Conservation (phyloP, 1,140 invertebrate genomes). For the Zaprionus camerounensis region DNA sequence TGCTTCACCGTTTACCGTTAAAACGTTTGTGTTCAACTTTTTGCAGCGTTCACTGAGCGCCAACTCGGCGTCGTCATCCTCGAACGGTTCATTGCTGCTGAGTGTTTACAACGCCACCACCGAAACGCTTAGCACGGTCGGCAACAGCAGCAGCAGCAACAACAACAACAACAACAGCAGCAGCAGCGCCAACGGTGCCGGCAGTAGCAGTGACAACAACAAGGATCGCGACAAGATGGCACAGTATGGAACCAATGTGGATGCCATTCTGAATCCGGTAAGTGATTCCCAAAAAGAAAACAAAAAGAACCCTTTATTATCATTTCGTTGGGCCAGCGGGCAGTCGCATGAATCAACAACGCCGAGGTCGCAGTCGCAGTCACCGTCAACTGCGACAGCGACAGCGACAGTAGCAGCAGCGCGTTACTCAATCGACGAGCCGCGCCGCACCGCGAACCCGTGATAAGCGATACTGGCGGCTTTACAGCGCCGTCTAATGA, state of each 20-base stretch:
- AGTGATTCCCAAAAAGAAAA: constrained; percentile 27
- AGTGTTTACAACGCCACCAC: constrained; percentile 74
- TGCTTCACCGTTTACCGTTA: constrained; percentile 17
- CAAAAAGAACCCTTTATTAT: constrained; percentile 11
- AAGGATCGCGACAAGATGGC: constrained; percentile 61
- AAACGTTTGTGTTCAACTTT: constrained; percentile 16
- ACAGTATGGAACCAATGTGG: constrained; percentile 69
- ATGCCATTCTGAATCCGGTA: constrained; percentile 79
- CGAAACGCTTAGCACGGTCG: constrained; percentile 41
- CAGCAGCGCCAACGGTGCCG: background rate
- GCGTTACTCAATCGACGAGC: constrained; percentile 67
- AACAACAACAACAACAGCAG: constrained; percentile 35
- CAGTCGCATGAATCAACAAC: constrained; percentile 57
- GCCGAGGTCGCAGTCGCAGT: background rate
- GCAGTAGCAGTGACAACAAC: constrained; percentile 31
- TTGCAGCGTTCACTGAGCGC: constrained; percentile 70
- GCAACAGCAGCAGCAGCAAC: constrained; percentile 15
- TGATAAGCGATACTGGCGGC: constrained; percentile 52
- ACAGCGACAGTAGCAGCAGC: constrained; percentile 10
- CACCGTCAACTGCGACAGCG: background rate
- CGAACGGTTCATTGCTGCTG: constrained; percentile 70
- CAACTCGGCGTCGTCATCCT: constrained; percentile 66
- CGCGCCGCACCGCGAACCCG: constrained; percentile 45
- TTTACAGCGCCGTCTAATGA: constrained; percentile 34
- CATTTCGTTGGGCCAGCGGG: background rate